phyloP scores from a whole-genome alignment of 2,888 invertebrate genomes.

The Amphipyra berbera region DNA sequence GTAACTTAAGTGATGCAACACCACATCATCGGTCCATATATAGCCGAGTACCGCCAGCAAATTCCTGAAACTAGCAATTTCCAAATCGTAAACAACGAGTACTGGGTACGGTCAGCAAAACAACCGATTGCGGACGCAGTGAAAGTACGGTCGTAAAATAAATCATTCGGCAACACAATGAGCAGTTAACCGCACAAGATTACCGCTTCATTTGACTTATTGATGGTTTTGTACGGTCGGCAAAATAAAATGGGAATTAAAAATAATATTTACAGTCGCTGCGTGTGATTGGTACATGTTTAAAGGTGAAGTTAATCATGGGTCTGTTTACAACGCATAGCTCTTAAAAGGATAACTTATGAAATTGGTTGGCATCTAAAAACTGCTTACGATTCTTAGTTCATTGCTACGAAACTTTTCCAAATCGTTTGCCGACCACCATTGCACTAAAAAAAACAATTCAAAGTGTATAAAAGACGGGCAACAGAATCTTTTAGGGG shows the following conservation, averaged over 20 bases:
- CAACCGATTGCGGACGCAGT: slow-evolving; percentile 66
- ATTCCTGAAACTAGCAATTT: slow-evolving; percentile 58
- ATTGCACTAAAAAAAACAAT: too few relatives aligned
- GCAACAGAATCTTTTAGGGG: too few relatives aligned
- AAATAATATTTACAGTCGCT: slow-evolving; percentile 51
- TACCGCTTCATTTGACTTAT: slow-evolving; percentile 81
- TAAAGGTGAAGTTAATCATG: slow-evolving; percentile 40
- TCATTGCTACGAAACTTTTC: too few relatives aligned
- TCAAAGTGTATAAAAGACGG: too few relatives aligned
- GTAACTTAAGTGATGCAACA: slow-evolving; percentile 42
- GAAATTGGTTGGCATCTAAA: slow-evolving; percentile 9
- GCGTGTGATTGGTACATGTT: slow-evolving; percentile 49
- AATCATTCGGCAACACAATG: slow-evolving; percentile 82
- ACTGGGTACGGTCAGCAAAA: slow-evolving; percentile 61
- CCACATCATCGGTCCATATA: slow-evolving; percentile 38
- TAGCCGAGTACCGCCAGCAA: slow-evolving; percentile 46
- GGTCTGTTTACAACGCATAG: slow-evolving; percentile 20
- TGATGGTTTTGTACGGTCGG: slow-evolving; percentile 69
- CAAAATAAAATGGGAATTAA: slow-evolving; percentile 61
- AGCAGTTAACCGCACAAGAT: slow-evolving; percentile 77
- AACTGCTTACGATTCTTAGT: slow-evolving; percentile 3
- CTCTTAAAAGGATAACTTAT: slow-evolving; percentile 18
- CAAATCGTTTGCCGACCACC: too few relatives aligned
- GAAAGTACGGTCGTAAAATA: slow-evolving; percentile 83
- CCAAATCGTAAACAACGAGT: slow-evolving; percentile 70